Evolutionary conservation across 2,888 invertebrate species (phyloP), one percentile per base, ranked within the genome.

Genomic region (Xanthorhoe designata): DNA sequence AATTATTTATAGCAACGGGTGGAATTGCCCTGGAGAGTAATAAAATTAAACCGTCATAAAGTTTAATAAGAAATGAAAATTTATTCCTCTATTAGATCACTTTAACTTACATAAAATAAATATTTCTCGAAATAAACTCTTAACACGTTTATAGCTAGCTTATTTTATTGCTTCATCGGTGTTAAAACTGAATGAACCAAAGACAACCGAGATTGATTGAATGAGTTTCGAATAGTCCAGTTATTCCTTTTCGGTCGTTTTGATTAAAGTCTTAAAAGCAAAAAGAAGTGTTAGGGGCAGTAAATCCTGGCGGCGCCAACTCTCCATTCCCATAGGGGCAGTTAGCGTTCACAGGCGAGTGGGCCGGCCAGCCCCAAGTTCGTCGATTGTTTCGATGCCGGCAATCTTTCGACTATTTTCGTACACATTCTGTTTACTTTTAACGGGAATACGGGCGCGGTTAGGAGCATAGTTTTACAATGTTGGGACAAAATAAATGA

Each of bases 251-350:
- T 56, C 45, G 56, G 45, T 57, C 47, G 10, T 59, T 58, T 35
- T 19, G 42, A 51, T 49, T 49, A 51, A 15, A 51, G 13, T 38
- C 50, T 61, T 64, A 59, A 64, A 60, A 61, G 56, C 42, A 60
- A 35, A 53, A 59, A 72, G 64, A 68, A 35, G 53, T 45, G 56
- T 64, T 61, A 68, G 66, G 63, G 61, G 17, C 66, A 55, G 66
- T 69, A 66, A 71, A 72, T 69, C 68, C 64, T 70, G 66, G 61
- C 53, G 64, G 64, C 67, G 67, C 56, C 70, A 60, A 71, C 68
- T 58, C 58, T 62, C 32, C 51, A 29, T 64, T 73, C 75, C 73
- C 75, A 72, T 71, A 66, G 73, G 76, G 71, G 73, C 67, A 72
- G 73, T 76, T 68, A 74, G 71, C 71, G 70, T 66, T 60, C 61